Base-by-base conservation (phyloP, 2,797 vertebrate species). In the Ptychadena robeensis region DNA sequence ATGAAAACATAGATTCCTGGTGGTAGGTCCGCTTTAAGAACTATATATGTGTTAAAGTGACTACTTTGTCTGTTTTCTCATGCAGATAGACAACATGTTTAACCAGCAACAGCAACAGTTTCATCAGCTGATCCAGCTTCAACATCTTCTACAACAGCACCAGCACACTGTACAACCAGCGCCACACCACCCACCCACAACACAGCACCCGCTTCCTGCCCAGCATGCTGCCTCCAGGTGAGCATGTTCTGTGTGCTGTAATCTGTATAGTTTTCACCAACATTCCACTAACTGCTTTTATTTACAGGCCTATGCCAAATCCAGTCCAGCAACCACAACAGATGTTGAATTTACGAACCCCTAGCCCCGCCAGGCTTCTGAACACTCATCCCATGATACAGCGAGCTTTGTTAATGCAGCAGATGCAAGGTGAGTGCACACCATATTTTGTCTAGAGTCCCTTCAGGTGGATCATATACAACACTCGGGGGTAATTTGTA, bases 341-440 rank as follows among this genome's bases (percentile, higher is more conserved):
- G 88, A 91, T 98, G 93, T 93, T 98, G 87, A 97, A 94, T 88
- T 88, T 98, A 82, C 95, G 95, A 86, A 93, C 95, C 57, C 85
- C 94, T 40, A 92, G 90, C 53, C 94, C 97, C 64, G 93, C 95
- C 0, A 92, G 96, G 0, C 93, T 98, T 74, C 93, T 99, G 6
- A 95, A 89, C 69, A 93, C 96, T 81, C 96, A 97, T 89, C 95
- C 96, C n/a, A 94, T 97, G 96, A 92, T 98, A 68, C 98, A 99
- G 87, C 95, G 96, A 30, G 97, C 97, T 64, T 88, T 98, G 86
- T 91, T 99, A 75, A 95, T 99, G 94, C 98, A 99, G 87, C 98
- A 99, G 89, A 95, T 99, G 95, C 97, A 98, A 93, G 96, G 95
- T 96, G 93, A 72, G 72, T 77, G 88, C 15, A 27, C 34, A 67